Evolutionary conservation across 2,797 vertebrate genomes (phyloP), one percentile per base, ranked within the genome.

Genomic region (Huso huso): DNA sequence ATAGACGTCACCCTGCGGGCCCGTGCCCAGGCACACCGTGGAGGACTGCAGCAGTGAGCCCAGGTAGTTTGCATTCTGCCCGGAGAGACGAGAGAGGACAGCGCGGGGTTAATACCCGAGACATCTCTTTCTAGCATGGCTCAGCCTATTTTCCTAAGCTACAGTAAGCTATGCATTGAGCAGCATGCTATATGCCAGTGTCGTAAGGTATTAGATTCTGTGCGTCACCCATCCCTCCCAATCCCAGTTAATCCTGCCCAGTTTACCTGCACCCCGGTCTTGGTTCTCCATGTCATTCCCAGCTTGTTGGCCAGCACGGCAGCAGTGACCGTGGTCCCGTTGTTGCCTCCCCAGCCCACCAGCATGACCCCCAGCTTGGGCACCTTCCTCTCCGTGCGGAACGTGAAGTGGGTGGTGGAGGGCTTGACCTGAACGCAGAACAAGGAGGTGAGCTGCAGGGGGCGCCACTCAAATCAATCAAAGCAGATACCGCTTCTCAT

Each of bases 271-370:
- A 82, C 64, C 1, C 96, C 95, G 0, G 80, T 89, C 78, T 96
- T 98, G 73, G 94, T 97, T 81, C 80, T 91, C 96, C 96, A 99
- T 69, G 88, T 90, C 50, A 99, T 85, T 6, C 87, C 90, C 77
- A 94, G 77, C 51, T 69, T 85, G 80, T 99, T 99, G 77, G 96
- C 94, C 78, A 95, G 78, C 48, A 97, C 93, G 0, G 96, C 93
- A 0, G 93, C 96, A 0, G 95, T 97, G 67, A 97, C 94, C 0
- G 95, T 99, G 69, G 91, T 88, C 15, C 96, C 96, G 2, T 99
- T 99, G 85, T 98, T 99, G 66, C 96, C 96, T 0, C 95, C 96
- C 95, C 95, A 98, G 68, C 96, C 96, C 70, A 94, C 93, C 15
- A 99, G 84, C 96, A 99, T 99, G 77, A 98, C 92, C 1, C 95